Base-by-base conservation (phyloP, 1,140 invertebrate genomes). In the Antheraea mylitta region DNA sequence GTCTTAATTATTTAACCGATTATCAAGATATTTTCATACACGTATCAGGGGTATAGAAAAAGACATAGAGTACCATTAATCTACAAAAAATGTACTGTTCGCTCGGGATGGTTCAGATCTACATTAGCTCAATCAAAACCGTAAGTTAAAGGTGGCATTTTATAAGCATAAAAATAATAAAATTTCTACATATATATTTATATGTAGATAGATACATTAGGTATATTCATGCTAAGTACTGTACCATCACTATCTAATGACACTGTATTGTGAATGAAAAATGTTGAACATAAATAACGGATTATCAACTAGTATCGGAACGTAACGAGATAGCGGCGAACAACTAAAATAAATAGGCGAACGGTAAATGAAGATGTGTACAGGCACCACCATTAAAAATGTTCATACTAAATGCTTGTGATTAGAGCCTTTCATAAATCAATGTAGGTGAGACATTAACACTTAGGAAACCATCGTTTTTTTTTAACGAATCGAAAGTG, bases 211-310 rank as follows among this genome's bases (percentile, higher is more conserved):
- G 13, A 53, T 53, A 13, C 13, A 53, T 6, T 16, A 53, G 1
- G 45, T 53, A 53, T 0, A 53, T 53, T n/a, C 13, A 53, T 7
- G 62, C 18, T 22, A 13, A 53, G n/a, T 66, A 66, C 53, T 30
- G 64, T 65, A 13, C 61, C 30, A 37, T 65, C 18, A 38, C 42
- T 65, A 65, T 42, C n/a, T 64, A 37, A 64, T 18, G 18, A 42
- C 18, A 9, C 72, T 65, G 70, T 64, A 13, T 53, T 13, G 45
- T 53, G 68, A 68, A 71, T 90, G 86, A 90, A 81, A 89, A 88
- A 90, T 89, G 69, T 73, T 71, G 37, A 64, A 82, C 82, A 89
- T 90, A 87, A 89, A 90, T 90, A 90, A 88, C 81, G 78, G 88
- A 89, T 90, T 89, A 89, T 86, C 85, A 83, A 76, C 69, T 79